Evolutionary conservation across 92 coral and sea anemone genomes (phyloP), one percentile per base, ranked within the genome.

Genomic region (Montipora capitata): DNA sequence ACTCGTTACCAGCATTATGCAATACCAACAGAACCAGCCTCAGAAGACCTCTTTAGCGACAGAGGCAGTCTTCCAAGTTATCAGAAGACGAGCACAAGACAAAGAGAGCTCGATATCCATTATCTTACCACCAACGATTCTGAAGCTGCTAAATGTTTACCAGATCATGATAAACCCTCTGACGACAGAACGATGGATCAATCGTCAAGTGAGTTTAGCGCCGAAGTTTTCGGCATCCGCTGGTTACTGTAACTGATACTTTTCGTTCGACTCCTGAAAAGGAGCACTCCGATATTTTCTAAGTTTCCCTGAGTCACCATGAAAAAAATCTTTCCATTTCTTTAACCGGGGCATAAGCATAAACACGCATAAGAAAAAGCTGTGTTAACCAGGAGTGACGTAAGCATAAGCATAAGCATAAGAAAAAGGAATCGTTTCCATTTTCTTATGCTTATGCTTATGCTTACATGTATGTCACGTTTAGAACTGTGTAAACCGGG

Each of bases 21-120:
- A 79, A 73, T 56, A 63, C 79, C 82, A 15, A 79, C 93, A 7
- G 62, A 65, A 44, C 82, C 77, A 20, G 90, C 82, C 5, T 85
- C 90, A n/a, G 65, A 59, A 18, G 73, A 79, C 57, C 15, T 13
- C 13, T 87, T 90, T 17, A 72, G 85, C 44, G 54, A 62, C 7
- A 2, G 8, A 52, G 40, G 13, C 51, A 62, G 79, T 54, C 43
- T 16, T 38, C 13, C 76, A 27, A 16, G 15, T 54, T 66, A 85
- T 62, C 39, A n/a, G 66, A 65, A 63, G 11, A 11, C 52, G 14
- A 10, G 20, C 76, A 42, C 49, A 4, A 18, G 17, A 27, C 39
- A 62, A 83, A 44, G 59, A 69, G 38, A 52, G 20, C n/a, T 2
- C 7, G 40, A 40, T 38, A 9, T 6, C 3, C 20, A 44, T 17